Percentiles rank a stretch among this genome's conserved stretches.
These are phyloP conservation scores for Odobenus rosmarus DNA, from an alignment of 2,113 vertebrate species.

Conservation along the genomic window DNA sequence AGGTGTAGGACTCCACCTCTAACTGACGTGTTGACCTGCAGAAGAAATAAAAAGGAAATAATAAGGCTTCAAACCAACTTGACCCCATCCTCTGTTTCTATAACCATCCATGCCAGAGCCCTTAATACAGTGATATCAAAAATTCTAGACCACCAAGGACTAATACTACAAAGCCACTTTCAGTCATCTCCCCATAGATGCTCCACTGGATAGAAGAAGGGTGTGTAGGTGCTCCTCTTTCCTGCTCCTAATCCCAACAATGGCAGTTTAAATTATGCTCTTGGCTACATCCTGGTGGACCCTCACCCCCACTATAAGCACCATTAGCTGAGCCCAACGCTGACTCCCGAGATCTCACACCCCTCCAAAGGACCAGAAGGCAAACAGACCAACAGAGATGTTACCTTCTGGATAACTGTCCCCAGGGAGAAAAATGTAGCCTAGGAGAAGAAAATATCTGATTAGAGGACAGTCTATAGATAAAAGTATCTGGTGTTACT, in stretches of 20 bases:
- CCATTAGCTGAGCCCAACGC: background rate
- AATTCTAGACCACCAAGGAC: background rate
- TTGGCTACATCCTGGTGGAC: background rate
- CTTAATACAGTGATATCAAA: background rate
- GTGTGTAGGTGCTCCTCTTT: background rate
- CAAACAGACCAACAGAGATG: background rate
- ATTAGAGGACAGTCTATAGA: constrained; percentile 31
- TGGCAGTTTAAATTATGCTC: background rate
- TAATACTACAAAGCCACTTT: background rate
- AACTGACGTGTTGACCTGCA: constrained; percentile 56
- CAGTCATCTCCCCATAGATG: background rate
- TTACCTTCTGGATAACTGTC: constrained; percentile 77
- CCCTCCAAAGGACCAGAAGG: background rate
- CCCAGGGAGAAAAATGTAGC: constrained; percentile 67
- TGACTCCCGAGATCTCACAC: background rate
- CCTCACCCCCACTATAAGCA: background rate
- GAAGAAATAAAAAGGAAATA: constrained; percentile 15
- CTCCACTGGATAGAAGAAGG: background rate
- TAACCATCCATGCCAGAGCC: background rate
- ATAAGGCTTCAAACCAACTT: background rate
- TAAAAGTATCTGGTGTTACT: background rate
- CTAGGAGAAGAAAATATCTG: constrained; percentile 66
- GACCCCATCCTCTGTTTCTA: background rate
- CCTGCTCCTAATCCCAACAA: background rate
- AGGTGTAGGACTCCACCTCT: constrained; percentile 11